Conservation (phyloP, 2,888 invertebrate species). For the Poecilus cupreus region DNA sequence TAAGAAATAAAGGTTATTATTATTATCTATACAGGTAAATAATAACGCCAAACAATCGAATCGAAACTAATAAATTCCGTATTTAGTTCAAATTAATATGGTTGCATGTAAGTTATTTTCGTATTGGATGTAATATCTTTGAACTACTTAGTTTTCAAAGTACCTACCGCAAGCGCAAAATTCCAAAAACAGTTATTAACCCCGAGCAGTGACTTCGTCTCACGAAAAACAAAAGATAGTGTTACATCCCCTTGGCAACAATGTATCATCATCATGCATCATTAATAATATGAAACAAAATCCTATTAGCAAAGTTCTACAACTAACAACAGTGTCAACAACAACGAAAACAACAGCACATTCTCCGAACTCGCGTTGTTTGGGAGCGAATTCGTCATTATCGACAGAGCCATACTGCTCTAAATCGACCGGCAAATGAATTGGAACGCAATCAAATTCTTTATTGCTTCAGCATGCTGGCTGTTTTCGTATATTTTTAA, state of each 20-base stretch:
- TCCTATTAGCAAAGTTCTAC: conserved; percentile 34
- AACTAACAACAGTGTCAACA: neutral
- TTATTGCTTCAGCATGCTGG: conserved; percentile 5
- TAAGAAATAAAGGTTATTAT: too few species aligned
- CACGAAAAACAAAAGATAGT: conserved; percentile 5
- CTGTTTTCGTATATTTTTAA: conserved; percentile 8
- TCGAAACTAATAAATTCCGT: too few species aligned
- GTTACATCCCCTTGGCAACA: conserved; percentile 12
- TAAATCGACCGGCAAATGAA: conserved; percentile 15
- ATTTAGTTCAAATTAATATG: too few species aligned
- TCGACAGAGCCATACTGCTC: neutral
- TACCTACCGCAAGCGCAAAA: too few species aligned
- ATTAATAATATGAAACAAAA: conserved; percentile 37
- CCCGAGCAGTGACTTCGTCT: neutral
- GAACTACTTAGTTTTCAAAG: too few species aligned
- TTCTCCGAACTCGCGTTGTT: neutral
- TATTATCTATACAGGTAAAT: too few species aligned
- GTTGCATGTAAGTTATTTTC: too few species aligned
- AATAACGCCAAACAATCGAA: too few species aligned
- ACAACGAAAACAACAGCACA: conserved; percentile 13
- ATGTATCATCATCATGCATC: conserved; percentile 36
- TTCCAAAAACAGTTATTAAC: neutral
- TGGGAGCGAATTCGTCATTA: neutral
- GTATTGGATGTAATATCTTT: too few species aligned
- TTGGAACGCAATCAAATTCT: conserved; percentile 31